phyloP scores from a whole-genome alignment of 2,797 vertebrate genomes.

The Phrynocephalus forsythii region DNA sequence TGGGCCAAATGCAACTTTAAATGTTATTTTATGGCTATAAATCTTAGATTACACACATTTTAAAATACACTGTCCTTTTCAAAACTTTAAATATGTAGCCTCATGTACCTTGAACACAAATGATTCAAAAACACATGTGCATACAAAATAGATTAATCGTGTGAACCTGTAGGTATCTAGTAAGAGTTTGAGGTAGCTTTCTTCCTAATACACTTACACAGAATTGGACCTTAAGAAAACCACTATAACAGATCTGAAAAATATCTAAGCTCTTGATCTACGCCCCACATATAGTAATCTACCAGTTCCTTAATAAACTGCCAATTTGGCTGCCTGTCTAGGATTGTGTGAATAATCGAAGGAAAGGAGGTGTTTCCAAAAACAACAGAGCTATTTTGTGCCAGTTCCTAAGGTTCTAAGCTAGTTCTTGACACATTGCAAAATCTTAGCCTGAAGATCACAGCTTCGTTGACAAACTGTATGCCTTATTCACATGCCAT shows the following conservation, averaged over 20 bases:
- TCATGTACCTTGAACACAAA: not conserved
- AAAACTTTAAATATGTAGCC: not conserved
- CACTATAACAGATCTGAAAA: not conserved
- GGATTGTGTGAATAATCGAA: not conserved
- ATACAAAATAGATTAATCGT: not conserved
- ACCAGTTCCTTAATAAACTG: not conserved
- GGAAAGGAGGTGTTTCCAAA: not conserved
- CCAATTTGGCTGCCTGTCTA: not conserved
- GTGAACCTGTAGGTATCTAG: not conserved
- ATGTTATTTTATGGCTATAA: not conserved
- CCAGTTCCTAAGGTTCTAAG: not conserved
- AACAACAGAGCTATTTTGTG: not conserved
- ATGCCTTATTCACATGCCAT: not conserved
- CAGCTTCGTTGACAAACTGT: not conserved
- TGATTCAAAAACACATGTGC: not conserved
- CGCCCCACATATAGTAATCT: not conserved
- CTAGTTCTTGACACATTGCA: not conserved
- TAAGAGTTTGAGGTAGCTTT: not conserved
- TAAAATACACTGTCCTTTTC: not conserved
- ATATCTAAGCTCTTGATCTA: not conserved
- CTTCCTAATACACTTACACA: not conserved
- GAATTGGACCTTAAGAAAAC: not conserved
- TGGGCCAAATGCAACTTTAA: conserved; percentile 34
- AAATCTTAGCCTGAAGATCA: not conserved
- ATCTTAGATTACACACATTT: not conserved